Percentiles rank a stretch among this genome's conserved stretches.
Evolutionary conservation across 2,888 invertebrate species (phyloP).

Genomic region (Phasia obesa): DNA sequence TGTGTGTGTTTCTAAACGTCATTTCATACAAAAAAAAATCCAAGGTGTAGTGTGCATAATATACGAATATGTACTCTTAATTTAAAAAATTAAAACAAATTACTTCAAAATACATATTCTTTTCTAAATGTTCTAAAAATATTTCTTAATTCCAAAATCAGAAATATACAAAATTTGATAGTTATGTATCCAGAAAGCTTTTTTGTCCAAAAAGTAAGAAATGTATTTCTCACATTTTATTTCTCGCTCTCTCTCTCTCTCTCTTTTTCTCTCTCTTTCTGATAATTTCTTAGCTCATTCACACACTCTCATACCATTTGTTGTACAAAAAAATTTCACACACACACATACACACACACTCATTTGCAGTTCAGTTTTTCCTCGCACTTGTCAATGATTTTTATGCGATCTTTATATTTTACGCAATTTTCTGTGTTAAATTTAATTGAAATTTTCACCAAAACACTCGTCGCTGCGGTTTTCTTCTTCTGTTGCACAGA

Average conservation of each 20-base stretch:
- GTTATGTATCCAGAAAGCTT: constrained; percentile 52
- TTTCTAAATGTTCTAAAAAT: constrained; percentile 44
- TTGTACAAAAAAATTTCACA: constrained; percentile 3
- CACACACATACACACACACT: constrained; percentile 21
- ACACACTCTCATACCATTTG: constrained; percentile 13
- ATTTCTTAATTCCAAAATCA: constrained; percentile 55
- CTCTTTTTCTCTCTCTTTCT: not conserved
- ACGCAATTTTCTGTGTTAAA: constrained; percentile 59
- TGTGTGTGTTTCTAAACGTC: not conserved
- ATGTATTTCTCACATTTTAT: constrained; percentile 24
- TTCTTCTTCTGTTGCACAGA: constrained; percentile 32
- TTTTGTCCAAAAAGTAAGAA: not conserved
- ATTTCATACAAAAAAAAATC: not conserved
- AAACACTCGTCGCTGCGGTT: constrained; percentile 10
- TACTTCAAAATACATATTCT: not conserved
- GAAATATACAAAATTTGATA: constrained; percentile 18
- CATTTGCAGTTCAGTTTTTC: constrained; percentile 16
- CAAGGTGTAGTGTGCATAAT: constrained; percentile 14
- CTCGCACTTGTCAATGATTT: constrained; percentile 51
- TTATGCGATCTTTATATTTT: constrained; percentile 56
- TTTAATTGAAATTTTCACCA: constrained; percentile 42
- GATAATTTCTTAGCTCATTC: not conserved
- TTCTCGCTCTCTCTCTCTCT: not conserved
- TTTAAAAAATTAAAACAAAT: no score
- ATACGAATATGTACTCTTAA: not conserved